These are phyloP conservation scores for Brachyptera putata DNA, from an alignment of 2,888 invertebrate species.

Conservation along the genomic window DNA sequence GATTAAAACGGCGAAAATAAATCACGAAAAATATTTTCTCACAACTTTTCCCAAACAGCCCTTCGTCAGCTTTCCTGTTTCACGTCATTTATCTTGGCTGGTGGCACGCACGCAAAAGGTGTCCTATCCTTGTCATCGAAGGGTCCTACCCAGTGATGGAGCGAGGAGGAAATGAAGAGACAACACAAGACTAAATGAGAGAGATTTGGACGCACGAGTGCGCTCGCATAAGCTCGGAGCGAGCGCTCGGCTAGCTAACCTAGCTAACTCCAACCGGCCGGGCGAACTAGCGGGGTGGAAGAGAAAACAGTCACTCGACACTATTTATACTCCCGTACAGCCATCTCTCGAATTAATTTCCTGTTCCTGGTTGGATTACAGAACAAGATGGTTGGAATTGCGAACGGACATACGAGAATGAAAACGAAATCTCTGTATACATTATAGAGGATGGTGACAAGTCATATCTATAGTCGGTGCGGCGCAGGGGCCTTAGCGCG, in stretches of 20 bases:
- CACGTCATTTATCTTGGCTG: constrained; percentile 12
- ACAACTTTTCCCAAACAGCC: not conserved
- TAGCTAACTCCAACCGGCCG: not conserved
- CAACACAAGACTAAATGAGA: constrained; percentile 16
- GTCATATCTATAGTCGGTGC: not conserved
- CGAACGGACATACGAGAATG: constrained; percentile 3
- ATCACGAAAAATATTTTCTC: no score
- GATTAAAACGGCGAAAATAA: no score
- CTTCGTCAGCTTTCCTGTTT: constrained; percentile 2
- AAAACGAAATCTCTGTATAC: constrained; percentile 16
- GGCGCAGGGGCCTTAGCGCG: constrained; percentile 36
- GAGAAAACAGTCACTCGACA: not conserved
- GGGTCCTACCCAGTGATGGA: constrained; percentile 15
- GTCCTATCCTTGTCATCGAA: no score
- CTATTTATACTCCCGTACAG: not conserved
- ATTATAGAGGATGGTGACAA: not conserved
- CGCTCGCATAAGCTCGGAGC: not conserved
- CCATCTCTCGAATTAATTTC: constrained; percentile 21
- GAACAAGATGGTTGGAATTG: constrained; percentile 4
- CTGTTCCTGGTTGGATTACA: constrained; percentile 20
- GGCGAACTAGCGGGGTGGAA: not conserved
- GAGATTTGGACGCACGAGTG: constrained; percentile 10
- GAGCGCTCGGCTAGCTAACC: not conserved
- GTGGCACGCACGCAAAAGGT: not conserved
- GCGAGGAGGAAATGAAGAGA: constrained; percentile 19